These are phyloP conservation scores for Pseudomyrmex cubaensis DNA, from an alignment of 1,140 invertebrate genomes.

Conservation along the genomic window DNA sequence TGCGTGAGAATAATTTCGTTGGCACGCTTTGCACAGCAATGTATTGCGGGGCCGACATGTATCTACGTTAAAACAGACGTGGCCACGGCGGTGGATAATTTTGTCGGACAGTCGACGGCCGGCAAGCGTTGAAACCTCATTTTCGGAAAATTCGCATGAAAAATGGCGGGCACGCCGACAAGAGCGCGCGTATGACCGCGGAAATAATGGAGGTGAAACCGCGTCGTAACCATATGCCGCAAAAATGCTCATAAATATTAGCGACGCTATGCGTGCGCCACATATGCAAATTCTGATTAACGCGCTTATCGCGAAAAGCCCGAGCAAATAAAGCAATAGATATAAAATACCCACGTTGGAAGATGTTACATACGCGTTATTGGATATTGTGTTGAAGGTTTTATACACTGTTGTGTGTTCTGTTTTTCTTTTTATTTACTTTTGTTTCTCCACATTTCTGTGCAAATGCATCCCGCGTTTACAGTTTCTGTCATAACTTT, in stretches of 20 bases:
- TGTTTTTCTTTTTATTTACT: too few species aligned
- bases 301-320: constrained; percentile 17
- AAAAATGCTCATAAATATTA: constrained; percentile 61
- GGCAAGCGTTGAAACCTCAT: constrained; percentile 50
- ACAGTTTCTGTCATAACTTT: too few species aligned
- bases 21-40: constrained; percentile 15
- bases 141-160: constrained; percentile 56
- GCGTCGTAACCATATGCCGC: neutral
- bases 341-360: too few species aligned
- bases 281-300: constrained; percentile 26
- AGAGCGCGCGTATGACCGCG: constrained; percentile 16
- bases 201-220: constrained; percentile 51
- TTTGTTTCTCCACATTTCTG: too few species aligned
- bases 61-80: constrained; percentile 51
- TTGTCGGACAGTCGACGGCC: constrained; percentile 14
- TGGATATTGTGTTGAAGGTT: too few species aligned
- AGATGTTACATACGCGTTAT: too few species aligned
- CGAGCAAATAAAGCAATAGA: neutral
- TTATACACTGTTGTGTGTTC: too few species aligned
- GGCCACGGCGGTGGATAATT: constrained; percentile 41
- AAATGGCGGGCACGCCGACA: constrained; percentile 26
- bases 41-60: neutral
- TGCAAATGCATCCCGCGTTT: too few species aligned
- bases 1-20: constrained; percentile 33
- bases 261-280: neutral